These are phyloP conservation scores for Tholera decimalis DNA, from an alignment of 2,888 invertebrate species.

Conservation along the genomic window DNA sequence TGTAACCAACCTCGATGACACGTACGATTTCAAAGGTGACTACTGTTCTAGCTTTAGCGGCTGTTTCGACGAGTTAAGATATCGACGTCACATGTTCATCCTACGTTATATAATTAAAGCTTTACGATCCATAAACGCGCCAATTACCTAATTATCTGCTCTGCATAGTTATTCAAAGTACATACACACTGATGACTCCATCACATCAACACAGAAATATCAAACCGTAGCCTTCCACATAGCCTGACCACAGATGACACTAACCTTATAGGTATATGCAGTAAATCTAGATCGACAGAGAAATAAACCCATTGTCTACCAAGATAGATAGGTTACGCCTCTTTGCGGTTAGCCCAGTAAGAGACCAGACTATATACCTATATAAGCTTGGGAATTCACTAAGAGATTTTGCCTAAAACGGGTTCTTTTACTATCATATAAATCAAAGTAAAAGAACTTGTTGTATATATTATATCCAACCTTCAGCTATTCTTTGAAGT, in stretches of 20 bases:
- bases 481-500: slow-evolving; percentile 18
- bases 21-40: slow-evolving; percentile 23
- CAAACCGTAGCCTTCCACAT: neutral
- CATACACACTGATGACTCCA: neutral
- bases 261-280: slow-evolving; percentile 23
- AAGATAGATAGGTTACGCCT: slow-evolving; percentile 64
- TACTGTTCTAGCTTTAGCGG: slow-evolving; percentile 8
- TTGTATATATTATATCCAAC: no score
- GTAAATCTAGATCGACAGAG: slow-evolving; percentile 55
- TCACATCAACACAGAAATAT: neutral
- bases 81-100: slow-evolving; percentile 2
- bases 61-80: slow-evolving; percentile 18
- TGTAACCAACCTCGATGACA: slow-evolving; percentile 24
- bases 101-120: neutral
- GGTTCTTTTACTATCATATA: slow-evolving; percentile 50
- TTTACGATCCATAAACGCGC: no score
- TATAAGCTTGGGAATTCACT: slow-evolving; percentile 36
- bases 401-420: slow-evolving; percentile 33
- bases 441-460: no score
- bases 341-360: slow-evolving; percentile 61
- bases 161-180: neutral
- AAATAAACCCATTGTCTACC: slow-evolving; percentile 57
- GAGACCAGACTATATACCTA: slow-evolving; percentile 41
- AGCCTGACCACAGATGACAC: neutral
- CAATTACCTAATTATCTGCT: no score